phyloP scores from a whole-genome alignment of 2,113 vertebrate species.

The Platysteira castanea region DNA sequence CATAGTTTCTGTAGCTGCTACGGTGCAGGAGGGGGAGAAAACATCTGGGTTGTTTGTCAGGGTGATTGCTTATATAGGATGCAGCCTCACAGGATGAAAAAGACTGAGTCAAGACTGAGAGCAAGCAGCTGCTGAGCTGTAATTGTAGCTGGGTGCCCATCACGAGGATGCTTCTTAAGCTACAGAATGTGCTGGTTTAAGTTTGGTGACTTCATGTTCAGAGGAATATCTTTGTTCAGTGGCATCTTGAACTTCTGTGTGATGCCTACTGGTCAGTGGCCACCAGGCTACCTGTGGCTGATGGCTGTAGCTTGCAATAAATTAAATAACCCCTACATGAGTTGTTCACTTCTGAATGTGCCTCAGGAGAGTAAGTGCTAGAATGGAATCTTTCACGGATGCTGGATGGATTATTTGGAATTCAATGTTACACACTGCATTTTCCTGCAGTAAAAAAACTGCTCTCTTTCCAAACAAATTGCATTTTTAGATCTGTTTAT shows the following conservation, averaged over 20 bases:
- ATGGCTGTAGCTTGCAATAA: background rate
- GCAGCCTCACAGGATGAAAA: background rate
- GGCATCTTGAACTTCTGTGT: background rate
- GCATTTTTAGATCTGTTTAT: background rate
- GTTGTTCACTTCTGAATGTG: background rate
- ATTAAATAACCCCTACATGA: background rate
- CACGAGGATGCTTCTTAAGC: background rate
- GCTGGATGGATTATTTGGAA: background rate
- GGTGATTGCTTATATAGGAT: slow-evolving; percentile 12
- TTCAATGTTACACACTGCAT: accelerated
- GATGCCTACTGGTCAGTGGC: background rate
- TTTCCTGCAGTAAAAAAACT: background rate
- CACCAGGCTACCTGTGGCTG: background rate
- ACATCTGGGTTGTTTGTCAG: slow-evolving; percentile 16
- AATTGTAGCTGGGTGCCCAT: background rate
- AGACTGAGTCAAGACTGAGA: background rate
- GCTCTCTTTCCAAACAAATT: background rate
- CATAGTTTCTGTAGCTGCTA: background rate
- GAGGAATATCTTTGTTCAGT: background rate
- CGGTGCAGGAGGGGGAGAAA: background rate
- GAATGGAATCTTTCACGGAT: background rate
- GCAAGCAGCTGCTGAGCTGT: slow-evolving; percentile 20
- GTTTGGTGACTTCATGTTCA: background rate
- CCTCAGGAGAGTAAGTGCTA: background rate
- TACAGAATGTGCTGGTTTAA: background rate